These are phyloP conservation scores for Nymphalis io DNA, from an alignment of 1,140 invertebrate genomes.

Conservation along the genomic window DNA sequence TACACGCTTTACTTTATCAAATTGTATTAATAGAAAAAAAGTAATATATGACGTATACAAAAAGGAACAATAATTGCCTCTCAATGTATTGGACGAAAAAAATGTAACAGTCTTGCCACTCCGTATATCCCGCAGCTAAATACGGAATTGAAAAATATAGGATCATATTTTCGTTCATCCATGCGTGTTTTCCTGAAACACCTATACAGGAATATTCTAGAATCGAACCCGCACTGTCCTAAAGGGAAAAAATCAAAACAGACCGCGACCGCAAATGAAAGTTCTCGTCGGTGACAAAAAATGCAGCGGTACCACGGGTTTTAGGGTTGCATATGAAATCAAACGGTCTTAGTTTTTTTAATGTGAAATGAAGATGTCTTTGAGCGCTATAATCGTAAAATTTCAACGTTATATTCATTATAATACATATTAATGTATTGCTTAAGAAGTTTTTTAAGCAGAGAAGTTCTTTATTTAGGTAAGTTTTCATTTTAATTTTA, in stretches of 20 bases:
- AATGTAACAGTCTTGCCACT: background rate
- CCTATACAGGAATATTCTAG: background rate
- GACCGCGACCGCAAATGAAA: slow-evolving; percentile 40
- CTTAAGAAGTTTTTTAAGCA: too few relatives aligned
- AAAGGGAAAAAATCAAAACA: slow-evolving; percentile 30
- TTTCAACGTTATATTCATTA: too few relatives aligned
- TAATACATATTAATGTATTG: too few relatives aligned
- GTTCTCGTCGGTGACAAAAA: slow-evolving; percentile 34
- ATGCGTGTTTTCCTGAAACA: background rate
- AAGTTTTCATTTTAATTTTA: too few relatives aligned
- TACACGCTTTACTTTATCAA: too few relatives aligned
- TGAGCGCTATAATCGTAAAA: too few relatives aligned
- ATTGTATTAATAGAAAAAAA: too few relatives aligned
- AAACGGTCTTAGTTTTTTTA: background rate
- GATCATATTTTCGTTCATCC: slow-evolving; percentile 1
- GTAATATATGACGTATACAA: too few relatives aligned
- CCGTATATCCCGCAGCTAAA: slow-evolving; percentile 1
- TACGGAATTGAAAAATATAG: background rate
- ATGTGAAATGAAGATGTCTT: too few relatives aligned
- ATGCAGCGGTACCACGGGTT: slow-evolving; percentile 5
- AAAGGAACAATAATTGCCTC: background rate
- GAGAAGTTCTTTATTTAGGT: too few relatives aligned
- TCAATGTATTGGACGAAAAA: background rate
- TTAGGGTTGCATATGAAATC: slow-evolving; percentile 28
- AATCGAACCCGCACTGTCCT: slow-evolving; percentile 13